Evolutionary conservation across 2,888 invertebrate species (phyloP), one percentile per base, ranked within the genome.

Genomic region (Phymatocera aterrima): DNA sequence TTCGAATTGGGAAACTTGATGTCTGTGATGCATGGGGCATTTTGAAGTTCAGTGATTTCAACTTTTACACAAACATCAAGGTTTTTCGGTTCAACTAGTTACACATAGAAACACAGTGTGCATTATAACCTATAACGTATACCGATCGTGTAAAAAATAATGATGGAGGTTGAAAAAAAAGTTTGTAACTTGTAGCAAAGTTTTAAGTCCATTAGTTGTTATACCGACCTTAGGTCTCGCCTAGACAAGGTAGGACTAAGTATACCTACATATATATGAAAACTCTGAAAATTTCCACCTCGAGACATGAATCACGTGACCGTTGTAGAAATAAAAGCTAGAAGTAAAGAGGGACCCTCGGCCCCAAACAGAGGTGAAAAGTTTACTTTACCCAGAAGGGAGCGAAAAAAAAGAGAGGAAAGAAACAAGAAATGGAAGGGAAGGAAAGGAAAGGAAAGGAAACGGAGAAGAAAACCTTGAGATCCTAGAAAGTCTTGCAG

Each of bases 321-420:
- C 68, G 68, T 68, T n/a, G 40, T 43, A 68, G 68, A 46, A 68
- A 68, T 18, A 46, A 68, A 68, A 68, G 68, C n/a, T 68, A 12
- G 28, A 68, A 68, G 68, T 24, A 68, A 46, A 28, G 37, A 46
- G 68, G 24, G 64, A 64, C 64, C 21, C 5, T 1, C n/a, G 57
- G 34, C 37, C 34, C 34, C 61, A 64, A 34, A 37, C 60, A 64
- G 61, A 18, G 21, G 34, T 21, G 46, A 68, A 68, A 68, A 68
- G 68, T 68, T 68, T 68, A 46, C 68, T 28, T 43, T 28, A 24
- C 68, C 24, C 24, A 46, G n/a, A 10, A 37, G n/a, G 12, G 24
- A 40, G 40, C 8, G 24, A 34, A 64, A 21, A 40, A 2, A 40
- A 34, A 60, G 28, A 1, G 28, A 31, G 3, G 1, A 8, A 18